Evolutionary conservation across 2,113 vertebrate genomes (phyloP).

Genomic region (Orcinus orca): DNA sequence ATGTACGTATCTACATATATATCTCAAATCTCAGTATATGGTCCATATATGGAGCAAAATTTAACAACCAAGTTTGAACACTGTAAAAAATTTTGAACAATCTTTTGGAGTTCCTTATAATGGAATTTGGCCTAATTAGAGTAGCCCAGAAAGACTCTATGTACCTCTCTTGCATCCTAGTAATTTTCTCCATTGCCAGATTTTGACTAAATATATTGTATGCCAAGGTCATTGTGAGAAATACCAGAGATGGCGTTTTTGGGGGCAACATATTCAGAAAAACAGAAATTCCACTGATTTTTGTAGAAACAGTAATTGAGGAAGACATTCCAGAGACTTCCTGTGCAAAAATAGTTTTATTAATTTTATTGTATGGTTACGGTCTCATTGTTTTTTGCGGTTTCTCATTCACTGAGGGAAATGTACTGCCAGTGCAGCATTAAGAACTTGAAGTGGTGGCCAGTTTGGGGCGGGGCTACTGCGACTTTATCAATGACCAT

Average conservation of each 20-base stretch:
- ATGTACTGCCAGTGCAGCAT: too few relatives aligned
- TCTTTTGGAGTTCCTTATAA: background rate
- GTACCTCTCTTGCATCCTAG: background rate
- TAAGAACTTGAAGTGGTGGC: background rate
- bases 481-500: background rate
- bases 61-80: background rate
- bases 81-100: background rate
- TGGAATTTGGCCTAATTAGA: background rate
- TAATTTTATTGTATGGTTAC: background rate
- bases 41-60: background rate
- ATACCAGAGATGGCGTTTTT: background rate
- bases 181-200: background rate
- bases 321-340: background rate
- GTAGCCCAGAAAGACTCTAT: background rate
- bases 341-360: background rate
- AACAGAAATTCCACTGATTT: slow-evolving; percentile 1
- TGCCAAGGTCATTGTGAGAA: slow-evolving; percentile 28
- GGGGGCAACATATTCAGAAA: background rate
- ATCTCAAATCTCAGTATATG: background rate
- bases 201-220: background rate
- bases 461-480: background rate
- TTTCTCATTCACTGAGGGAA: background rate
- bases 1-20: background rate
- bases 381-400: background rate
- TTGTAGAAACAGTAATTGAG: background rate